Base-by-base conservation (phyloP, 1,140 invertebrate genomes). In the Phymorhynchus buccinoides region DNA sequence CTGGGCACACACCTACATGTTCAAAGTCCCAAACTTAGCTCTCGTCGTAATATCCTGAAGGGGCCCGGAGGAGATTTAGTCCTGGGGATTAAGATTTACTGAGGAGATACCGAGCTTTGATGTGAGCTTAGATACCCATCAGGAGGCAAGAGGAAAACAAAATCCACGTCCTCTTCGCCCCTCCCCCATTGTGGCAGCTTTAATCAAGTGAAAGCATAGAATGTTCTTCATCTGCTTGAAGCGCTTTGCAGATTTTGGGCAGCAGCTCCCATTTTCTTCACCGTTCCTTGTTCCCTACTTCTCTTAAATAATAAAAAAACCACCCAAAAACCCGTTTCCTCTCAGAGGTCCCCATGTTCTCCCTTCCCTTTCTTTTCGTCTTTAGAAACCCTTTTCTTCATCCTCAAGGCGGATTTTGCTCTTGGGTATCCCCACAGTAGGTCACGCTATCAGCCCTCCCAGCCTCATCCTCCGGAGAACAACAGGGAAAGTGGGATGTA, bases 401-500 rank as follows among this genome's bases (percentile, higher is more conserved):
- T 27, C 77, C 42, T n/a, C n/a, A 56, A 48, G 77, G n/a, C 77
- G 77, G 77, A 79, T 79, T n/a, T 79, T 79, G 27, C 42, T 41
- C 48, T 79, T 79, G 42, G 27, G 42, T 18, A 39, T 52, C 42
- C 32, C 42, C 42, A 35, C 41, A 79, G 77, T 79, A 56, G 77
- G 77, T 79, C 77, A 79, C 77, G 77, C 77, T 52, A 79, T 56
- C 77, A 9, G 41, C 41, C 32, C 77, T n/a, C n/a, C n/a, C 16
- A 32, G 3, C n/a, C 42, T 30, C 42, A 27, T 48, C 41, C 27
- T 14, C 12, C n/a, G n/a, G 37, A 32, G 77, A 30, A 79, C 41
- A 48, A 79, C 73, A 83, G 66, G 62, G 41, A 71, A 44, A 68
- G 81, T 71, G 81, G n/a, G 41, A 42, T 71, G 81, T 73, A 71